A percentile compares a stretch with the other conserved stretches of the same genome.
These are phyloP conservation scores for Polypedilum vanderplanki DNA, from an alignment of 1,140 invertebrate genomes.

Conservation along the genomic window DNA sequence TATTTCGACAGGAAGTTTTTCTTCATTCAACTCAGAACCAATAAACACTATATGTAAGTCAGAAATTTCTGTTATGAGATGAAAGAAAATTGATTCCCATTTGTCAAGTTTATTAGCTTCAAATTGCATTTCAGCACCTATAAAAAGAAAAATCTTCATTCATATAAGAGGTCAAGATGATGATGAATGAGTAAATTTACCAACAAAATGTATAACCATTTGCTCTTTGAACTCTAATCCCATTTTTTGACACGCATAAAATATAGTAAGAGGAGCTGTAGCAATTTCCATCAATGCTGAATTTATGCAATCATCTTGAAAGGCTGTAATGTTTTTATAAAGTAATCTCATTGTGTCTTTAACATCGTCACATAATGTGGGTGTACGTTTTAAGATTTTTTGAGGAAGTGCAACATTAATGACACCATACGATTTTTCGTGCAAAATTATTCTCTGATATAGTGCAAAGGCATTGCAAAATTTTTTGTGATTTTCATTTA, in stretches of 20 bases:
- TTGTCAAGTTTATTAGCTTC: constrained; percentile 58
- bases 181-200: constrained; percentile 29
- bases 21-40: constrained; percentile 55
- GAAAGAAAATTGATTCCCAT: constrained; percentile 64
- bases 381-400: constrained; percentile 42
- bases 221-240: constrained; percentile 37
- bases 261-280: constrained; percentile 55
- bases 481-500: constrained; percentile 42
- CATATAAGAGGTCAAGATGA: neutral
- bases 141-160: neutral
- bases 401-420: constrained; percentile 51
- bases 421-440: constrained; percentile 49
- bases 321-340: constrained; percentile 32
- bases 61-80: constrained; percentile 51
- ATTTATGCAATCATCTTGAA: constrained; percentile 54
- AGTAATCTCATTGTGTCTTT: constrained; percentile 32
- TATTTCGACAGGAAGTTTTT: constrained; percentile 47
- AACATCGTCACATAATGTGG: constrained; percentile 41
- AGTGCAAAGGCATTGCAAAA: constrained; percentile 50
- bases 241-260: constrained; percentile 50
- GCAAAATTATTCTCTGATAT: constrained; percentile 47
- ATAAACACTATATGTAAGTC: constrained; percentile 53
- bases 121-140: constrained; percentile 61
- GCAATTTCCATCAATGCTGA: constrained; percentile 56
- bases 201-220: constrained; percentile 39